Percentiles rank a stretch among this genome's conserved stretches.
These are phyloP conservation scores for Pseudorhiza aurosa DNA, from an alignment of 30 jellyfish, hydroid and myxozoan genomes.

Conservation along the genomic window DNA sequence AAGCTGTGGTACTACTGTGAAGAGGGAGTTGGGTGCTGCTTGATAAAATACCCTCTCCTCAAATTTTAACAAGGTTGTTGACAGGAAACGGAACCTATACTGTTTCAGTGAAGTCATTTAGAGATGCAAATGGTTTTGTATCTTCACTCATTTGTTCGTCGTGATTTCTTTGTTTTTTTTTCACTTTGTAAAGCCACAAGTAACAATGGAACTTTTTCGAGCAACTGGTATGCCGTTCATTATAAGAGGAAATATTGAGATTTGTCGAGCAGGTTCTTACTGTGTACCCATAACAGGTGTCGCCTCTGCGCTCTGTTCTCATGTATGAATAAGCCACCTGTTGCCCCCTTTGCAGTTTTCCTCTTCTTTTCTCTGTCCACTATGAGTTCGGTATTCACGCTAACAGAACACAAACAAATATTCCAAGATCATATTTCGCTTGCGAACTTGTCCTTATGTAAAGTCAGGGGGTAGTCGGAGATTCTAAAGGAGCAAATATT, in stretches of 20 bases:
- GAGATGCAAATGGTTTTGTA: too few species aligned
- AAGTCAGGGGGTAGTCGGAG: conserved; percentile 62
- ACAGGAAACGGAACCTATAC: too few species aligned
- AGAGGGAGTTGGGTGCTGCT: too few species aligned
- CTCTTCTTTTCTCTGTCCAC: conserved; percentile 38
- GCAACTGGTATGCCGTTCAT: not conserved
- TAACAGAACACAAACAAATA: conserved; percentile 33
- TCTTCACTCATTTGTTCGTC: too few species aligned
- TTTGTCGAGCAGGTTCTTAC: not conserved
- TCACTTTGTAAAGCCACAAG: not conserved
- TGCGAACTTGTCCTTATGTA: not conserved
- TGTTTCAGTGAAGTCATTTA: too few species aligned
- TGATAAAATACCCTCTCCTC: too few species aligned
- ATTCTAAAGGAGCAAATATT: too few species aligned
- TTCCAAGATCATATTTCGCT: conserved; percentile 39
- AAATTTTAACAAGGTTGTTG: too few species aligned
- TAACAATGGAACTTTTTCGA: not conserved
- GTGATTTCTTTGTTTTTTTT: not conserved
- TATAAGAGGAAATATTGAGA: not conserved
- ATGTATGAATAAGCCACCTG: conserved; percentile 42
- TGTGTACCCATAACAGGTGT: conserved; percentile 23
- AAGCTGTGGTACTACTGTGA: too few species aligned
- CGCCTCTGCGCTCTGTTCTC: conserved; percentile 23
- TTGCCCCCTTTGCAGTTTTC: conserved; percentile 23
- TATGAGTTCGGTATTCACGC: conserved; percentile 16